Conservation (phyloP, 2,888 invertebrate species). For the Morpho deidamia region DNA sequence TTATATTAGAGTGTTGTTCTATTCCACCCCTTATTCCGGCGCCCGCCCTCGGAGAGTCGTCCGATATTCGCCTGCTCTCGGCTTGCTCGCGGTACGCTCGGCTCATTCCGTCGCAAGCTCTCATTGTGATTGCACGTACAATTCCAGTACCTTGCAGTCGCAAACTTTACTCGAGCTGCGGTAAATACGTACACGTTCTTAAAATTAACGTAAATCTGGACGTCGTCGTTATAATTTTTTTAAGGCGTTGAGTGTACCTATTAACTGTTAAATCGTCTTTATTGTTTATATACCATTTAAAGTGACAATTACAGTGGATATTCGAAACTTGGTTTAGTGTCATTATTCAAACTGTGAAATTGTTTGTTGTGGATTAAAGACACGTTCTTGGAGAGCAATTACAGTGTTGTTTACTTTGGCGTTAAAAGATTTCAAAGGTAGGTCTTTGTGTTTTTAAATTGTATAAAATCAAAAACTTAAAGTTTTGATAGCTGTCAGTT, state of each 20-base stretch:
- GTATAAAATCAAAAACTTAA: background rate
- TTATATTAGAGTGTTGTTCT: slow-evolving; percentile 77
- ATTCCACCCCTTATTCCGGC: slow-evolving; percentile 59
- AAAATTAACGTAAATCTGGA: slow-evolving; percentile 2
- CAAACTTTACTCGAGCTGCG: slow-evolving; percentile 68
- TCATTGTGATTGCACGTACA: slow-evolving; percentile 40
- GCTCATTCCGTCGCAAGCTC: slow-evolving; percentile 60
- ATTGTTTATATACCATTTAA: slow-evolving; percentile 22
- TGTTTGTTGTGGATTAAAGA: slow-evolving; percentile 40
- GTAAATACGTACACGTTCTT: slow-evolving; percentile 28
- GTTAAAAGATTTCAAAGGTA: slow-evolving; percentile 11
- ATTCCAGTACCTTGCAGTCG: slow-evolving; percentile 21
- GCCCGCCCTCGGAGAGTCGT: slow-evolving; percentile 42
- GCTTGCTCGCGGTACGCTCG: slow-evolving; percentile 26
- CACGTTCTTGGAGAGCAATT: slow-evolving; percentile 20
- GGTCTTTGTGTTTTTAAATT: slow-evolving; percentile 3
- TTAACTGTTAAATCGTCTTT: background rate
- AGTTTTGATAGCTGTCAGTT: background rate
- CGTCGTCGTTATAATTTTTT: slow-evolving; percentile 1
- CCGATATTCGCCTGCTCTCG: slow-evolving; percentile 30
- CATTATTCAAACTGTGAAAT: slow-evolving; percentile 51
- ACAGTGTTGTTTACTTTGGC: slow-evolving; percentile 13
- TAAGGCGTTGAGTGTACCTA: background rate
- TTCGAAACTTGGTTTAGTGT: slow-evolving; percentile 41
- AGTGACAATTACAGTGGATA: slow-evolving; percentile 60